Evolutionary conservation across 2,888 invertebrate species (phyloP).

Genomic region (Phortica okadai): DNA sequence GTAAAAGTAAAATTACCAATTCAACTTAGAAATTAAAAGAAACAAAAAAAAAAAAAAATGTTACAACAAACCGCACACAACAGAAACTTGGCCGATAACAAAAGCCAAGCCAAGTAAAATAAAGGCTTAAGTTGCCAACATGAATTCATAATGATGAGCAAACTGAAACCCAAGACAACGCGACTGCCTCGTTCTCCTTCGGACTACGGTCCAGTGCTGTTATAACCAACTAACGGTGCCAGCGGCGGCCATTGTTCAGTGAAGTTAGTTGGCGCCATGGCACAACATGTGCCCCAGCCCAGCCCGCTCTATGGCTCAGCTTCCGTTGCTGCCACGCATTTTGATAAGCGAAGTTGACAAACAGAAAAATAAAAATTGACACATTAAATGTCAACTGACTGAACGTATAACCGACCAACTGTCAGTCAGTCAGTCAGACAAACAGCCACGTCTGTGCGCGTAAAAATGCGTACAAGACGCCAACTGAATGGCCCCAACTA

Average conservation of each 20-base stretch:
- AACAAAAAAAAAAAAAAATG: slow-evolving; percentile 30
- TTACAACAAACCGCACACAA: slow-evolving; percentile 14
- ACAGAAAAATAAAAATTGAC: slow-evolving; percentile 60
- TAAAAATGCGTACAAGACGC: background rate
- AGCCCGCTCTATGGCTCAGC: background rate
- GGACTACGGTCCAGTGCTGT: background rate
- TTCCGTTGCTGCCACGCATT: slow-evolving; percentile 7
- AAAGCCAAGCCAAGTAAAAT: slow-evolving; percentile 31
- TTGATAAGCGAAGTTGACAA: slow-evolving; percentile 20
- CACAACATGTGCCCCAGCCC: background rate
- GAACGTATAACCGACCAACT: background rate
- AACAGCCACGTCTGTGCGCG: background rate
- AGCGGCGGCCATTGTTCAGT: slow-evolving; percentile 7
- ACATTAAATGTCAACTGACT: slow-evolving; percentile 51
- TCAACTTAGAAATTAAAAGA: slow-evolving; percentile 33
- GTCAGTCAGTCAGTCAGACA: background rate
- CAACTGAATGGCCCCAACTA: background rate
- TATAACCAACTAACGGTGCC: background rate
- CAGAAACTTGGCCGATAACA: background rate
- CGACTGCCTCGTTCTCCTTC: background rate
- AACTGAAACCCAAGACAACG: background rate
- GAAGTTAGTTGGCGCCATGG: background rate
- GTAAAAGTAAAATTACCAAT: slow-evolving; percentile 34
- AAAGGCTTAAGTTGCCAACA: slow-evolving; percentile 53
- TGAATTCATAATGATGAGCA: slow-evolving; percentile 52